Percentiles rank a stretch among this genome's conserved stretches.
Conservation (phyloP, 2,797 vertebrate species). For the Adelosebastes latens region DNA sequence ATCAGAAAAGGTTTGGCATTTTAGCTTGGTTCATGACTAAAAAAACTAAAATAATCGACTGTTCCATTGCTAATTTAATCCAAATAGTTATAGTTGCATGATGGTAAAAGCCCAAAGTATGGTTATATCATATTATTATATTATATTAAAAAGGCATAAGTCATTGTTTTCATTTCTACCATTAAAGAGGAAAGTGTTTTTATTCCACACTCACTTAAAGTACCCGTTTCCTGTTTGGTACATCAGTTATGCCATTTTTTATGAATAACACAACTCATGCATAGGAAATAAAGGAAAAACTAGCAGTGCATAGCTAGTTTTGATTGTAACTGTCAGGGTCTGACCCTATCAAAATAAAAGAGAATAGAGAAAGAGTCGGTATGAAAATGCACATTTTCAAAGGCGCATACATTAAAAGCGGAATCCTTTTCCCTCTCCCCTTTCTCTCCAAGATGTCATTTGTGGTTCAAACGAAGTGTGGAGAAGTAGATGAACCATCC, state of each 20-base stretch:
- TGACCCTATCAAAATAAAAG: slow-evolving; percentile 33
- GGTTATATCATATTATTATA: neutral
- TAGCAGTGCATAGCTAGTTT: slow-evolving; percentile 1
- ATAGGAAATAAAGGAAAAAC: slow-evolving; percentile 9
- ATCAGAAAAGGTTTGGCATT: neutral
- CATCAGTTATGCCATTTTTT: neutral
- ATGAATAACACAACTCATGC: slow-evolving; percentile 24
- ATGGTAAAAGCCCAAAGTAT: neutral
- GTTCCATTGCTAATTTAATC: neutral
- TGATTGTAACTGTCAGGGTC: slow-evolving; percentile 41
- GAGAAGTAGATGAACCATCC: slow-evolving; percentile 26
- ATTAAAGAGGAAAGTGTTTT: neutral
- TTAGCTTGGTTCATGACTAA: neutral
- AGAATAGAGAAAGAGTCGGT: neutral
- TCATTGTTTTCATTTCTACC: neutral
- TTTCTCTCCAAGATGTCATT: neutral
- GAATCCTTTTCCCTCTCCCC: neutral
- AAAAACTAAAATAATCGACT: neutral
- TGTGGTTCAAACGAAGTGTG: slow-evolving; percentile 30
- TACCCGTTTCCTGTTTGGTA: neutral
- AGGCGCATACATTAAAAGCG: slow-evolving; percentile 25
- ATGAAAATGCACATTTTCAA: slow-evolving; percentile 40
- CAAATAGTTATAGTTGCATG: neutral
- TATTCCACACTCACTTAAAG: neutral
- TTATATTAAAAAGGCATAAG: neutral